Conservation (phyloP, 2,113 vertebrate species). For the Craseonycteris thonglongyai region DNA sequence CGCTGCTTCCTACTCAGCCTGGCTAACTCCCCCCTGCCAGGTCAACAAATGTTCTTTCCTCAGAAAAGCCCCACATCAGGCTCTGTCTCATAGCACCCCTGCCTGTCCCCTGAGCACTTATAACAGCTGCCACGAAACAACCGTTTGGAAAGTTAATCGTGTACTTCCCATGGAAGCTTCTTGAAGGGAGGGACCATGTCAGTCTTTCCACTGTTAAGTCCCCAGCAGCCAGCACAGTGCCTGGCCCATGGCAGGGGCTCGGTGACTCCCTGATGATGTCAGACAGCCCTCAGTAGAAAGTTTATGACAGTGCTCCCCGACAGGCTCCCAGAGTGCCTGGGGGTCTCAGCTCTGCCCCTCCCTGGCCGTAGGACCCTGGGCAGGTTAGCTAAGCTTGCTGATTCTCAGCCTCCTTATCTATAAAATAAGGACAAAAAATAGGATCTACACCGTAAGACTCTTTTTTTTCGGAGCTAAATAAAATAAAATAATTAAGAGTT, state of each 20-base stretch:
- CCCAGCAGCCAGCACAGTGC: neutral
- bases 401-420: neutral
- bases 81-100: neutral
- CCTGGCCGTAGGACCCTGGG: neutral
- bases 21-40: neutral
- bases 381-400: neutral
- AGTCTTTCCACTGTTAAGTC: neutral
- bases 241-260: neutral
- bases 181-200: neutral
- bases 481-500: neutral
- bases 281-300: too few relatives aligned
- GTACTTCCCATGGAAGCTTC: neutral
- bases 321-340: neutral
- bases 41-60: neutral
- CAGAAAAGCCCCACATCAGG: neutral
- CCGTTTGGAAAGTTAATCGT: neutral
- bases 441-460: neutral
- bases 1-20: neutral
- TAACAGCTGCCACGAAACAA: neutral
- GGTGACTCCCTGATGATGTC: too few relatives aligned
- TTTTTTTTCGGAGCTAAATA: neutral
- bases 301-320: neutral
- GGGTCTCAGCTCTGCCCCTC: neutral
- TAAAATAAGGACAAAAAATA: neutral
- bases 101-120: neutral